Conservation (phyloP, 2,888 invertebrate species). For the Osmoderma eremita region DNA sequence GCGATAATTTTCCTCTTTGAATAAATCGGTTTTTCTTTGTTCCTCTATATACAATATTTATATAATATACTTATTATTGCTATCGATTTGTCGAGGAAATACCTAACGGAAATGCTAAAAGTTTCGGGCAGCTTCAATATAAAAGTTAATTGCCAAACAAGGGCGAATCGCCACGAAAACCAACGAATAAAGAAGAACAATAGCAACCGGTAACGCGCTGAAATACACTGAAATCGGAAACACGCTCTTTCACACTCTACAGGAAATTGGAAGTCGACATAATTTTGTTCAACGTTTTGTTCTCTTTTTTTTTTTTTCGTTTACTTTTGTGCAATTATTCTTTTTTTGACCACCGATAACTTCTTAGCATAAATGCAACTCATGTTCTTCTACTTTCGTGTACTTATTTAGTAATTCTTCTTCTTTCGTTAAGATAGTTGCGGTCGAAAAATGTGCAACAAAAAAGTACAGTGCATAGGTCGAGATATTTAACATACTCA, state of each 20-base stretch:
- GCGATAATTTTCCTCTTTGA: not conserved
- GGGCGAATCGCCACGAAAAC: slow-evolving; percentile 41
- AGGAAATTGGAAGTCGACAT: slow-evolving; percentile 60
- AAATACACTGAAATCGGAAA: slow-evolving; percentile 37
- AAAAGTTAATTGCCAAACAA: slow-evolving; percentile 21
- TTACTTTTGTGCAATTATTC: slow-evolving; percentile 12
- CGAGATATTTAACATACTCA: too few species aligned
- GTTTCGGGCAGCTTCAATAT: slow-evolving; percentile 16
- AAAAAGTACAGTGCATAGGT: too few species aligned
- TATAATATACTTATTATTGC: slow-evolving; percentile 36
- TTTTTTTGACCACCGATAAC: slow-evolving; percentile 58
- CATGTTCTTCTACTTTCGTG: slow-evolving; percentile 49
- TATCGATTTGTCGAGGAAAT: slow-evolving; percentile 31
- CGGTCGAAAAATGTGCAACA: too few species aligned
- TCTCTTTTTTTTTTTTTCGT: not conserved
- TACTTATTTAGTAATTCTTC: too few species aligned
- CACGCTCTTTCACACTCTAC: slow-evolving; percentile 39
- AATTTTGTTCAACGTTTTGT: slow-evolving; percentile 41
- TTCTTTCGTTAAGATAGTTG: too few species aligned
- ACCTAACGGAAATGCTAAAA: slow-evolving; percentile 26
- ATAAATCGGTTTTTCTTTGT: not conserved
- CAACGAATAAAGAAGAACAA: slow-evolving; percentile 47
- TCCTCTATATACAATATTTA: slow-evolving; percentile 6
- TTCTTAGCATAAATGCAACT: slow-evolving; percentile 45
- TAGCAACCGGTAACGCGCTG: slow-evolving; percentile 7